Evolutionary conservation across 2,113 vertebrate species (phyloP).

Genomic region (Rutilus rutilus): DNA sequence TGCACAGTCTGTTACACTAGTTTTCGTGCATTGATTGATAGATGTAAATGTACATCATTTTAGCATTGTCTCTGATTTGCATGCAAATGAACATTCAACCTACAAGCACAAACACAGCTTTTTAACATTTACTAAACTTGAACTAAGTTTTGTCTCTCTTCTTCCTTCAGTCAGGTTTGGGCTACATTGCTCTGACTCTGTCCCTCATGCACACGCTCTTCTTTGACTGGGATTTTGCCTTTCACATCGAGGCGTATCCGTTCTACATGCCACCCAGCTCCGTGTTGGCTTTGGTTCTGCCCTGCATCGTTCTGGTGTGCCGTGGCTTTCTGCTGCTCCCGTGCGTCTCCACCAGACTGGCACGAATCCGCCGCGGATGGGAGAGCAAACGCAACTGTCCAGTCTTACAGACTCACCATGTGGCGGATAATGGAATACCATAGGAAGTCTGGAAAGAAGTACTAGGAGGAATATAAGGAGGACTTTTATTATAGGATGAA

Average conservation of each 20-base stretch:
- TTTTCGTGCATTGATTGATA: no score
- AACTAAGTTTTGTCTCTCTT: background rate
- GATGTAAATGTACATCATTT: background rate
- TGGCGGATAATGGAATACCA: slow-evolving; percentile 51
- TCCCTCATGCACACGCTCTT: slow-evolving; percentile 88
- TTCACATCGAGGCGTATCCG: slow-evolving; percentile 79
- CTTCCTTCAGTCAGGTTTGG: slow-evolving; percentile 82
- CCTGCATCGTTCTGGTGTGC: slow-evolving; percentile 80
- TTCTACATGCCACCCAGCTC: slow-evolving; percentile 93
- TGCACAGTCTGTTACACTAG: no score
- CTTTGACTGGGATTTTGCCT: slow-evolving; percentile 87
- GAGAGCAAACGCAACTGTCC: slow-evolving; percentile 76
- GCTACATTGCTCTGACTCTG: slow-evolving; percentile 82
- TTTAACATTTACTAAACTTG: background rate
- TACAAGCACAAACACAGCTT: background rate
- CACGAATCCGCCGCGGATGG: slow-evolving; percentile 89
- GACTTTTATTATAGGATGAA: background rate
- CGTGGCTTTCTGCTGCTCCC: slow-evolving; percentile 81
- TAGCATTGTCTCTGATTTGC: background rate
- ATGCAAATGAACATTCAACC: background rate
- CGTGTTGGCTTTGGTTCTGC: slow-evolving; percentile 81
- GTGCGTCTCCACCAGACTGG: slow-evolving; percentile 79
- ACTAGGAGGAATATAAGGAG: background rate
- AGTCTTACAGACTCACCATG: slow-evolving; percentile 41
- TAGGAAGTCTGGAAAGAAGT: slow-evolving; percentile 66